Conservation (phyloP, 2,113 vertebrate species). For the Dissostichus mawsoni region DNA sequence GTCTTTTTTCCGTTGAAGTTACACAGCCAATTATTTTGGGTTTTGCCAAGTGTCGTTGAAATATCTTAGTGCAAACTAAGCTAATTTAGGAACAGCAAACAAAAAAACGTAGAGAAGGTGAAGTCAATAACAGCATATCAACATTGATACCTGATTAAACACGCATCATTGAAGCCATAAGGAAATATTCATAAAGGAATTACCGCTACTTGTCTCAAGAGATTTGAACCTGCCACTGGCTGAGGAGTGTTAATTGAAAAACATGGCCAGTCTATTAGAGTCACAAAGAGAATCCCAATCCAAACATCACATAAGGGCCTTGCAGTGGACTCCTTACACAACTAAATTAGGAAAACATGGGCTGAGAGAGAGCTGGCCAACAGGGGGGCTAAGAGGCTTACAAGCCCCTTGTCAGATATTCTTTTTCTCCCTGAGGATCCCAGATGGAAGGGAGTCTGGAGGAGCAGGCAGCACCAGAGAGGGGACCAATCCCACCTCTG, state of each 20-base stretch:
- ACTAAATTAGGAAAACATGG: slow-evolving; percentile 99
- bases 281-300: slow-evolving; percentile 94
- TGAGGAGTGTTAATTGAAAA: slow-evolving; percentile 94
- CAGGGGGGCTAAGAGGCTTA: slow-evolving; percentile 98
- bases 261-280: slow-evolving; percentile 95
- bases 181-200: slow-evolving; percentile 69
- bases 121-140: neutral
- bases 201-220: slow-evolving; percentile 63
- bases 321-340: slow-evolving; percentile 93
- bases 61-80: neutral
- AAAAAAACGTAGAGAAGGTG: neutral
- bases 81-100: slow-evolving; percentile 2
- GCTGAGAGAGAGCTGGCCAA: slow-evolving; percentile 92
- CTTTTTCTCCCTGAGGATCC: slow-evolving; percentile 94
- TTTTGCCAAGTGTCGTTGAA: neutral
- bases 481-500: slow-evolving; percentile 90
- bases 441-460: slow-evolving; percentile 95
- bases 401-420: slow-evolving; percentile 96
- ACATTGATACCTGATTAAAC: slow-evolving; percentile 44
- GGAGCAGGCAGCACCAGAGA: slow-evolving; percentile 87
- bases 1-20: neutral
- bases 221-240: slow-evolving; percentile 85
- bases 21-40: neutral
- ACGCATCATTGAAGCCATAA: slow-evolving; percentile 56
- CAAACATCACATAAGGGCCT: slow-evolving; percentile 93